Evolutionary conservation across 1,140 invertebrate species (phyloP).

Genomic region (Periplaneta americana): DNA sequence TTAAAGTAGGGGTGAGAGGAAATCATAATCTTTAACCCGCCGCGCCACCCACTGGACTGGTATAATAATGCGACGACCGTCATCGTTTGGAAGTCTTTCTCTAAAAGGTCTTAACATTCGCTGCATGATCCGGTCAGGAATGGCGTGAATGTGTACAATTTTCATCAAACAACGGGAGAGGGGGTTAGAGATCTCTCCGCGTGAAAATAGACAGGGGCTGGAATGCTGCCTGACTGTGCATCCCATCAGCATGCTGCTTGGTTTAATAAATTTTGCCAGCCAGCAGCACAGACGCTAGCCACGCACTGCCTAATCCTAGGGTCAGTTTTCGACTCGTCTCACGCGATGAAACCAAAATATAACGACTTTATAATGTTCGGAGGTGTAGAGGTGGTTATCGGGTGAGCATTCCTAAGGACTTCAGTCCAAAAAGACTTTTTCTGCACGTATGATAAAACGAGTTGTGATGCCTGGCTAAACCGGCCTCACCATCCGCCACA

Average conservation of each 20-base stretch:
- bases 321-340: too few species aligned
- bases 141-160: conserved; percentile 13
- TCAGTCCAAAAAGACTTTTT: too few species aligned
- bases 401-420: too few species aligned
- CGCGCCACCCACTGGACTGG: background rate
- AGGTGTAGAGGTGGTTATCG: too few species aligned
- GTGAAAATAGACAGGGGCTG: conserved; percentile 3
- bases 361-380: too few species aligned
- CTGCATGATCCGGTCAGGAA: conserved; percentile 7
- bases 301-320: background rate
- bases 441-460: too few species aligned
- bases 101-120: background rate
- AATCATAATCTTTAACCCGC: background rate
- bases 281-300: background rate
- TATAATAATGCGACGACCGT: background rate
- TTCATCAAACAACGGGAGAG: conserved; percentile 7
- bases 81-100: too few species aligned
- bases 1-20: background rate
- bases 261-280: conserved; percentile 5
- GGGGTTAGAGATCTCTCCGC: background rate
- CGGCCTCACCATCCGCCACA: too few species aligned
- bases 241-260: background rate
- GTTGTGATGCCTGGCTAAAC: too few species aligned
- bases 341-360: too few species aligned
- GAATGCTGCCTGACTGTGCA: background rate